Conservation (phyloP, 2,797 vertebrate species). For the Setipinna tenuifilis region DNA sequence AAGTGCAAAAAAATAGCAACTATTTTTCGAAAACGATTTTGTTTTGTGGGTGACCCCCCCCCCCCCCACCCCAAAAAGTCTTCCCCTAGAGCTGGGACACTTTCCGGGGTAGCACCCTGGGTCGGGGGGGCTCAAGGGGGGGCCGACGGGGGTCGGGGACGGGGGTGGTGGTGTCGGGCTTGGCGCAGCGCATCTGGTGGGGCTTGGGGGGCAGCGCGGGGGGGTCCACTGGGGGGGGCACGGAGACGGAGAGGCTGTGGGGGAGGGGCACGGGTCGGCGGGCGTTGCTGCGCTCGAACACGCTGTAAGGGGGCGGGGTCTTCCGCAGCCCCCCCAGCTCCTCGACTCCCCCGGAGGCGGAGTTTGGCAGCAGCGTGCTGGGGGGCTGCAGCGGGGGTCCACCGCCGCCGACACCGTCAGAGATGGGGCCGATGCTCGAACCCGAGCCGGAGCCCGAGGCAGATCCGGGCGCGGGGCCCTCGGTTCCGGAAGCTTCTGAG, state of each 20-base stretch:
- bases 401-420: background rate
- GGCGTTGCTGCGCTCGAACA: constrained; percentile 89
- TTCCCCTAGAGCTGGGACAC: constrained; percentile 91
- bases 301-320: constrained; percentile 94
- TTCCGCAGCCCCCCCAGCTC: constrained; percentile 88
- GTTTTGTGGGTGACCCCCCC: too few species aligned
- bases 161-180: constrained; percentile 84
- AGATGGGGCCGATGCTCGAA: background rate
- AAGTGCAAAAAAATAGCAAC: constrained; percentile 29
- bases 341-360: constrained; percentile 79
- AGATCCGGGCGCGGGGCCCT: constrained; percentile 77
- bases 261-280: constrained; percentile 89
- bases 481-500: constrained; percentile 92
- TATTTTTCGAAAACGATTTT: background rate
- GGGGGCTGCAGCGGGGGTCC: constrained; percentile 39
- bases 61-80: constrained; percentile 28
- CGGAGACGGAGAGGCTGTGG: constrained; percentile 91
- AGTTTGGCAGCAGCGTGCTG: constrained; percentile 67
- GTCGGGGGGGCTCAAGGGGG: constrained; percentile 82
- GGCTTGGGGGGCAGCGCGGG: constrained; percentile 96
- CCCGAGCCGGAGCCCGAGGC: background rate
- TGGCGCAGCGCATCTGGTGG: constrained; percentile 83
- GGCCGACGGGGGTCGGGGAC: constrained; percentile 81
- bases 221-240: constrained; percentile 81
- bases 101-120: constrained; percentile 92